Evolutionary conservation across 1,140 invertebrate genomes (phyloP), one percentile per base, ranked within the genome.

Genomic region (Idris sp.): DNA sequence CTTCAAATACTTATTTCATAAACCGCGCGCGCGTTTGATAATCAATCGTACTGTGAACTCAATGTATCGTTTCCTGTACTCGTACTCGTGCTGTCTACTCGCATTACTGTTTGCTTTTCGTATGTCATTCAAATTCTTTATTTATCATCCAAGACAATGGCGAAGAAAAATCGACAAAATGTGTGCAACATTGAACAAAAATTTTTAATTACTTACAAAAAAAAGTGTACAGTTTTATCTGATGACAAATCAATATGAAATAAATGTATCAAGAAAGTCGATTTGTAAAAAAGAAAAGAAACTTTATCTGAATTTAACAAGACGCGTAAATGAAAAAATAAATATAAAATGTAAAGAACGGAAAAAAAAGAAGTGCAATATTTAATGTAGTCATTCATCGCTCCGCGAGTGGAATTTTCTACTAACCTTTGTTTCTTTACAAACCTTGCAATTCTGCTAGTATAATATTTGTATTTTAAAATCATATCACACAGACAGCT

Each of bases 401-500:
- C 41, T 22, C 22, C 33, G 22, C 43, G 36, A 65, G 46, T 71
- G 65, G 73, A 75, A 75, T 75, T 69, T 75, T 75, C 73, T 75
- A 54, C 59, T 65, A 69, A 75, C 73, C 51, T 75, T 75, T 75
- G 73, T 69, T 75, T 69, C 65, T 65, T 65, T 26, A 53, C 59
- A 58, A 75, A 69, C 59, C 59, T 54, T 53, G 73, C 65, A 44
- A 65, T 69, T 75, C 56, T n/a, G 64, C 72, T 69, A 65, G 59
- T 71, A 58, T 46, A 69, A 75, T 76, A 71, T 76, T 75, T 76
- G 65, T 62, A 62, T 67, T 76, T 67, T 41, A 76, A 76, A 71
- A 71, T 71, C 67, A 71, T 76, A 76, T 71, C 74, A 53, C 59
- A 33, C 67, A 25, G 48, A 38, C 53, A 48, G 65, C 33, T 71